Evolutionary conservation across 1,140 invertebrate genomes (phyloP).

Genomic region (Aporrectodea caliginosa): DNA sequence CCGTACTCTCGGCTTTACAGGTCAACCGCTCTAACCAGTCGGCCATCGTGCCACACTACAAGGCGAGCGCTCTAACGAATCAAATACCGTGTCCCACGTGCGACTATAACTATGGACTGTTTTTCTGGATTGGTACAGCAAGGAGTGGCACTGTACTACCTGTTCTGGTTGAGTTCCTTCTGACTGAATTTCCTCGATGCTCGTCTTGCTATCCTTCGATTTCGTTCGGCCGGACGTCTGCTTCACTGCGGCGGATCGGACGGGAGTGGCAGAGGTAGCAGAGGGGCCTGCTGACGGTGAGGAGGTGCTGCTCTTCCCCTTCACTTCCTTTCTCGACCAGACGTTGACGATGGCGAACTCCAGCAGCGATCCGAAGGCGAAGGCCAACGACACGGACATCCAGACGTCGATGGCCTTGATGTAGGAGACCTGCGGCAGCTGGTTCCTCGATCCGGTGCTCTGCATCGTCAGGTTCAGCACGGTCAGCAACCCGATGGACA

Average conservation of each 20-base stretch:
- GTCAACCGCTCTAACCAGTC: no score
- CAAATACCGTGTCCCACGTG: no score
- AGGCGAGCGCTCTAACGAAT: no score
- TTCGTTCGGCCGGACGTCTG: neutral
- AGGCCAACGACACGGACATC: constrained; percentile 89
- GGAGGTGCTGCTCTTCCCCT: constrained; percentile 4
- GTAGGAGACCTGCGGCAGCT: constrained; percentile 37
- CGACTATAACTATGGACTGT: no score
- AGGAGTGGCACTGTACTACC: no score
- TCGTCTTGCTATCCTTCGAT: neutral
- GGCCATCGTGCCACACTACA: no score
- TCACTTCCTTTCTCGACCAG: constrained; percentile 20
- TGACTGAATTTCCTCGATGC: neutral
- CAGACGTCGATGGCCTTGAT: constrained; percentile 88
- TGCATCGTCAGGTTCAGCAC: constrained; percentile 45
- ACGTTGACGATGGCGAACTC: constrained; percentile 82
- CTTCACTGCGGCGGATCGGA: neutral
- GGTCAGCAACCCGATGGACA: constrained; percentile 29
- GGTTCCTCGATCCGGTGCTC: constrained; percentile 31
- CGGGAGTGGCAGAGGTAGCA: neutral
- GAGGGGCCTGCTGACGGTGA: neutral
- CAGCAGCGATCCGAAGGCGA: constrained; percentile 83
- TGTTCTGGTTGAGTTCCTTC: neutral
- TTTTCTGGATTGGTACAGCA: no score
- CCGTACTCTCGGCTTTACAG: no score